Evolutionary conservation across 1,140 invertebrate species (phyloP), one percentile per base, ranked within the genome.

Genomic region (Drosophila nasuta): DNA sequence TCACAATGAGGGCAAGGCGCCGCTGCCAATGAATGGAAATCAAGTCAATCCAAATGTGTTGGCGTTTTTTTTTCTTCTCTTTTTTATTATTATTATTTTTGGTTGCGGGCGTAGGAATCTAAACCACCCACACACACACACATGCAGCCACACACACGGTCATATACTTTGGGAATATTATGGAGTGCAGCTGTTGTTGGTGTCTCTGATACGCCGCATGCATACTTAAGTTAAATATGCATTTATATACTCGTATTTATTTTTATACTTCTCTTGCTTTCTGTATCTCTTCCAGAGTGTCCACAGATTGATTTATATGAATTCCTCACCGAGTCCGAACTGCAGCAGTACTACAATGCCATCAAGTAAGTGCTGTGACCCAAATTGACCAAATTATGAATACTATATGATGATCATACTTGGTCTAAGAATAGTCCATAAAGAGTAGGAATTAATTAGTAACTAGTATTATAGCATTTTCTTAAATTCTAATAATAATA

Each of bases 311-410:
- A 97, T 60, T 94, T 98, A 58, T 97, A 97, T 91, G 97, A 98
- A 91, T 98, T 98, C 93, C 95, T 98, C 62, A 95, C 96, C 89
- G 97, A 98, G 93, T 97, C 97, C 28, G 97, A 98, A 92, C 94
- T 98, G 11, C 96, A 97, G 79, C 97, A 98, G 82, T 98, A 98
- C 94, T 97, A 97, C 94, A 94, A 94, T 91, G 93, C 93, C 79
- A 94, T 94, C 79, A 94, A 94, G 94, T 94, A 92, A 93, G 93
- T 85, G 52, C 11, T 71, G 13, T 88, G 80, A 83, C 81, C 73
- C 45, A 77, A 82, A 60, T 72, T 54, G 48, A 71, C 41, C 11
- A 35, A 65, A 51, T 28, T 28, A 35, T 20, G 33, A 10, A 33
- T 46, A 13, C 35, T 60, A 68, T 46, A 74, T 46, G 48, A 49